Percentiles rank a stretch among this genome's conserved stretches.
Evolutionary conservation across 1,140 invertebrate genomes (phyloP).

Genomic region (Adoxophyes honmai): DNA sequence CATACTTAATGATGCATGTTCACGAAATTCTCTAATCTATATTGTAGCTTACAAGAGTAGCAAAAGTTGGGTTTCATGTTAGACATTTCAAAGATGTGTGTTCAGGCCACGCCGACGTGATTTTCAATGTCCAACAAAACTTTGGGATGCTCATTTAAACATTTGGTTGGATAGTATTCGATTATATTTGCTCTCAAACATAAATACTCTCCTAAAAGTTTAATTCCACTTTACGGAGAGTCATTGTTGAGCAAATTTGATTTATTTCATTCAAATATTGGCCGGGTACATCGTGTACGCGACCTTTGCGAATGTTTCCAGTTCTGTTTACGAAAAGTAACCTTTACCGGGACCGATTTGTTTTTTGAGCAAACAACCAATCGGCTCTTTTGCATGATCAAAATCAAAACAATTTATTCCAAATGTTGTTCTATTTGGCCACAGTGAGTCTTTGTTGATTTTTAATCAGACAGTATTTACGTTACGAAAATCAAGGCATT

Average conservation of each 20-base stretch:
- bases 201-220: neutral
- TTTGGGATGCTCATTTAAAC: neutral
- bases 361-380: conserved; percentile 1
- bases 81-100: too few species aligned
- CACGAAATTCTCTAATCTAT: too few species aligned
- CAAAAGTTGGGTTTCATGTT: too few species aligned
- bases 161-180: neutral
- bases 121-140: neutral
- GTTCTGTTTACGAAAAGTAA: neutral
- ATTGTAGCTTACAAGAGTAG: neutral
- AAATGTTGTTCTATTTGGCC: conserved; percentile 9
- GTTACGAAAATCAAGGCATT: neutral
- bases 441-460: neutral
- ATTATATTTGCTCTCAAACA: neutral
- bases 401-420: conserved; percentile 13
- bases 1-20: too few species aligned
- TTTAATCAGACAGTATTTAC: conserved; percentile 2
- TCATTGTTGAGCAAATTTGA: neutral
- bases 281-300: neutral
- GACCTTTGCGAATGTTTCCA: neutral
- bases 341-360: neutral
- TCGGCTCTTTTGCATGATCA: conserved; percentile 4
- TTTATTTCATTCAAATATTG: neutral
- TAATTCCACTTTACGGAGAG: neutral
- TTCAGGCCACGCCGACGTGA: too few species aligned